Evolutionary conservation across 2,888 invertebrate species (phyloP), one percentile per base, ranked within the genome.

Genomic region (Luperina nickerlii): DNA sequence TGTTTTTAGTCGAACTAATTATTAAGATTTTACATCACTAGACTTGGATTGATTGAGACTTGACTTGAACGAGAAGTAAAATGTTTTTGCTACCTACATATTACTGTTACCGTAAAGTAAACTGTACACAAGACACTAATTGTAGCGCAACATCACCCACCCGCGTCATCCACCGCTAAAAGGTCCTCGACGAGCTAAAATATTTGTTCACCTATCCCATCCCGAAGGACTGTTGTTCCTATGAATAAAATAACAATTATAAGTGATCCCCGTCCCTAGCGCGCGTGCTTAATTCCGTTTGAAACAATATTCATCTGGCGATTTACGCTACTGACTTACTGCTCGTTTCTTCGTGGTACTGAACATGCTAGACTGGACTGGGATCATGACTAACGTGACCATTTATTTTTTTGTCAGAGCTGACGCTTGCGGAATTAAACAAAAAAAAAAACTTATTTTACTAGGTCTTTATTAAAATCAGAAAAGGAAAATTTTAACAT

Each of bases 221-320:
- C 96, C 95, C 95, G 83, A 79, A 93, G 96, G 96, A 95, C 93
- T 95, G 95, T 96, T 96, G 94, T 96, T 97, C 96, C 97, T 97
- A 97, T 97, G 97, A 97, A 97, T 97, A 97, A 97, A 97, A 97
- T 97, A 97, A 97, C 97, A 97, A 97, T 97, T 97, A 97, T 96
- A 96, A 96, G 96, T 97, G 96, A 96, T 96, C 95, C 93, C 92
- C 92, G 91, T 91, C 94, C 94, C 95, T 92, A 91, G 89, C 91
- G 94, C 92, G 95, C 96, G 96, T 95, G 96, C 95, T 94, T 96
- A 96, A 96, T 96, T 96, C 96, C 95, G 95, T 96, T 96, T 96
- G 96, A 96, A 96, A 96, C 95, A 96, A 96, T 96, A 96, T 96
- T 95, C 96, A 96, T 96, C 96, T 96, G 95, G 93, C 94, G 94